Evolutionary conservation across 2,888 invertebrate genomes (phyloP).

Genomic region (Limnephilus lunatus): DNA sequence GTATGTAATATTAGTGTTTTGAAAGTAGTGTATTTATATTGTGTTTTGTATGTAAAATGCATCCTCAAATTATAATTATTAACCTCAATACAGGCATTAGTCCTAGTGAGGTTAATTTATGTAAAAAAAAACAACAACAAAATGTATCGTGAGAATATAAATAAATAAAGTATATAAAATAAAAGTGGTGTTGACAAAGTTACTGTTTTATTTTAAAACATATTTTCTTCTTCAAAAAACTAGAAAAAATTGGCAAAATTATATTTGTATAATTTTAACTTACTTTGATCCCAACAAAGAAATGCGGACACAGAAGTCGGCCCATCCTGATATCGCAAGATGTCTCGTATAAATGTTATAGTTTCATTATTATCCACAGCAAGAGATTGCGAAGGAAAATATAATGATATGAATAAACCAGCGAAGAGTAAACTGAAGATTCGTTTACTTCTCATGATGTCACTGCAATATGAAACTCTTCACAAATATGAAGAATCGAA

Average conservation of each 20-base stretch:
- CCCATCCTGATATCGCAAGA: not conserved
- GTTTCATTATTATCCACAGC: not conserved
- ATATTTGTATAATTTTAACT: not conserved
- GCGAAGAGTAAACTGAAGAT: not conserved
- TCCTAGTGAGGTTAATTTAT: too few species aligned
- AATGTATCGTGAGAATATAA: too few species aligned
- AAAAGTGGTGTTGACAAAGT: too few species aligned
- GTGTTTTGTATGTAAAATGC: too few species aligned
- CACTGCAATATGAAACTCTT: not conserved
- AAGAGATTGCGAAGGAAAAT: not conserved
- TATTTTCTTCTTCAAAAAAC: too few species aligned
- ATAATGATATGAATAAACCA: not conserved
- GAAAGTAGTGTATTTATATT: too few species aligned
- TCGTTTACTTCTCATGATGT: not conserved
- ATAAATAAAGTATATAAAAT: too few species aligned
- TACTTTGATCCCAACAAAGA: conserved; percentile 49
- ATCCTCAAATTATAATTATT: too few species aligned
- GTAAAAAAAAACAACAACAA: too few species aligned
- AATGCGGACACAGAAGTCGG: conserved; percentile 24
- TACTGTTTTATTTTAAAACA: too few species aligned
- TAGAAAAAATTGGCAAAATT: not conserved
- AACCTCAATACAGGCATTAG: too few species aligned
- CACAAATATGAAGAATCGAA: not conserved
- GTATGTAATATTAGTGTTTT: too few species aligned
- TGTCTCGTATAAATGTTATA: not conserved